A percentile compares a stretch with the other conserved stretches of the same genome.
Conservation (phyloP, 2,888 invertebrate genomes). For the Ormyrus nitidulus region DNA sequence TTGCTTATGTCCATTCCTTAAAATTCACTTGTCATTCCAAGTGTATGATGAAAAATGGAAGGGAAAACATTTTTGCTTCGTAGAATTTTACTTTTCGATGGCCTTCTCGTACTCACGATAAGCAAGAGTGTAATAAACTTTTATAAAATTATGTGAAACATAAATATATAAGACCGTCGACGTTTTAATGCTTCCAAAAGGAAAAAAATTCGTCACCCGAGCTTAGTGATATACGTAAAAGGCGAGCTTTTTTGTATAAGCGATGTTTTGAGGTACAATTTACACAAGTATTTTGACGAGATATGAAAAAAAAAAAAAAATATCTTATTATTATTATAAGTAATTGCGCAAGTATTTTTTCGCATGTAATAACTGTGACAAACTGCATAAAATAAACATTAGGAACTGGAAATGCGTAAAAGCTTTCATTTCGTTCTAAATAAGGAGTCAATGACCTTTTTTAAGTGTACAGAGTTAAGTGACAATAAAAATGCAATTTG, state of each 20-base stretch:
- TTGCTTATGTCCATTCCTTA: too few species aligned
- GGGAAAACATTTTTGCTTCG: too few species aligned
- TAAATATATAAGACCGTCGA: conserved; percentile 2
- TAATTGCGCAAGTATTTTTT: conserved; percentile 38
- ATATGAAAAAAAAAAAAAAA: conserved; percentile 2
- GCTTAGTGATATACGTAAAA: conserved; percentile 25
- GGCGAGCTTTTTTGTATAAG: conserved; percentile 35
- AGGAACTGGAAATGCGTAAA: conserved; percentile 15
- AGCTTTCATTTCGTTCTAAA: conserved; percentile 16
- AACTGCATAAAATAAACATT: conserved; percentile 19
- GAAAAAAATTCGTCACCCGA: conserved; percentile 5
- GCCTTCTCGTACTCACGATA: conserved; percentile 26
- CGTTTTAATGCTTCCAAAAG: conserved; percentile 3
- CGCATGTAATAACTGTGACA: conserved; percentile 27
- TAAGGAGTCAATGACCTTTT: conserved; percentile 42
- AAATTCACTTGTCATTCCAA: too few species aligned
- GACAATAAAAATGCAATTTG: conserved; percentile 62
- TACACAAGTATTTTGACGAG: conserved; percentile 30
- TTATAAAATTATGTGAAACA: neutral
- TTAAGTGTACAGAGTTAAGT: conserved; percentile 58
- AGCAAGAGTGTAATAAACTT: conserved; percentile 21
- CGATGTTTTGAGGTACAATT: conserved; percentile 45
- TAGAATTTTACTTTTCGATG: conserved; percentile 32
- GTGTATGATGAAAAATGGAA: neutral
- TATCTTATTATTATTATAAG: conserved; percentile 2